These are phyloP conservation scores for Gallinago media DNA, from an alignment of 2,113 vertebrate genomes.

Conservation along the genomic window DNA sequence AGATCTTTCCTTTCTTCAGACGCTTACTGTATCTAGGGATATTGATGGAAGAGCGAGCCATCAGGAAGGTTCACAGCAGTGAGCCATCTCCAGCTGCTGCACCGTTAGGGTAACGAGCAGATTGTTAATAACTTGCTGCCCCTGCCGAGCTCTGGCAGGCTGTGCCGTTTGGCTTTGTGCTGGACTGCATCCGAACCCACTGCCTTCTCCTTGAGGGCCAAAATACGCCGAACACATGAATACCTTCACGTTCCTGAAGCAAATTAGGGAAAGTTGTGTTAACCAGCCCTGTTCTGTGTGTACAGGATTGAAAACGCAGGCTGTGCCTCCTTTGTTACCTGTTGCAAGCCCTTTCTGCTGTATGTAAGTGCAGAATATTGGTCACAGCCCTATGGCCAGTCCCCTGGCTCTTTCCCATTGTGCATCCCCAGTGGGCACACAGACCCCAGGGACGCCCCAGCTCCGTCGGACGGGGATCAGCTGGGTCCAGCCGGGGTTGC, in stretches of 20 bases:
- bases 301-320: neutral
- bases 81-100: neutral
- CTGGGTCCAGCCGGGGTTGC: neutral
- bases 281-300: neutral
- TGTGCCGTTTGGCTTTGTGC: neutral
- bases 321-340: neutral
- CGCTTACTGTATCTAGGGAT: neutral
- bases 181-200: neutral
- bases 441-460: neutral
- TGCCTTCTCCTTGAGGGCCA: neutral
- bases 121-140: neutral
- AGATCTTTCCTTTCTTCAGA: neutral
- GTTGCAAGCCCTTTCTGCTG: neutral
- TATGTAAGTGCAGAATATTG: neutral
- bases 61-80: neutral
- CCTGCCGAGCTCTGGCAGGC: rapidly evolving
- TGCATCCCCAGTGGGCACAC: neutral
- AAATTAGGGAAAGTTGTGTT: neutral
- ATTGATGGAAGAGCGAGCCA: neutral
- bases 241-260: neutral
- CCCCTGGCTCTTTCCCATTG: neutral
- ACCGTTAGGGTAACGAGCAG: neutral
- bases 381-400: neutral
- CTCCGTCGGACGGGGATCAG: neutral
- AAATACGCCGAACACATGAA: neutral